Conservation (phyloP, 1,140 invertebrate species). For the Leptopilina clavipes region DNA sequence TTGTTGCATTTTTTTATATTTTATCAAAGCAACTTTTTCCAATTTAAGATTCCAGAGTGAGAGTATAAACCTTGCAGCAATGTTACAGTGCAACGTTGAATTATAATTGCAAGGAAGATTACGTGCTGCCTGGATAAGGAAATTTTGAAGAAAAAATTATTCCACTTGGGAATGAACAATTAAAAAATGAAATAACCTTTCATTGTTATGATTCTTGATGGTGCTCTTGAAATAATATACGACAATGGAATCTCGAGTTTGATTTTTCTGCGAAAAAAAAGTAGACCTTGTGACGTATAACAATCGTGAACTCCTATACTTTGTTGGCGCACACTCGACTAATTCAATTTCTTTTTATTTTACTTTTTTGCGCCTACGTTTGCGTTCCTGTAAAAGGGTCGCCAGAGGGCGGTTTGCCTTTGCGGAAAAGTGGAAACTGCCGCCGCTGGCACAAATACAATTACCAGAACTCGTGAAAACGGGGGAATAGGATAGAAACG, state of each 20-base stretch:
- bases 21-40: no score
- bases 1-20: no score
- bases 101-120: no score
- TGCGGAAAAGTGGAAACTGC: constrained; percentile 35
- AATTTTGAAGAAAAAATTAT: not conserved
- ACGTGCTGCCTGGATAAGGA: no score
- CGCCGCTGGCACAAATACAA: constrained; percentile 35
- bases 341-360: constrained; percentile 12
- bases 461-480: constrained; percentile 36
- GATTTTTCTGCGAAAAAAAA: constrained; percentile 21
- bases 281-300: constrained; percentile 13
- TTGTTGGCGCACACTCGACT: constrained; percentile 26
- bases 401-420: constrained; percentile 21
- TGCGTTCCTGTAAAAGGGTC: constrained; percentile 20
- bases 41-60: no score
- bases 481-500: constrained; percentile 6
- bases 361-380: constrained; percentile 26
- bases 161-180: not conserved
- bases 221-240: not conserved
- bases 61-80: no score
- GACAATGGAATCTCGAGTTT: constrained; percentile 11
- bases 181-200: not conserved
- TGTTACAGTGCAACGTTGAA: no score
- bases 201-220: constrained; percentile 19
- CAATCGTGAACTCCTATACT: not conserved